Conservation (phyloP, 2,888 invertebrate genomes). For the Notodonta ziczac region DNA sequence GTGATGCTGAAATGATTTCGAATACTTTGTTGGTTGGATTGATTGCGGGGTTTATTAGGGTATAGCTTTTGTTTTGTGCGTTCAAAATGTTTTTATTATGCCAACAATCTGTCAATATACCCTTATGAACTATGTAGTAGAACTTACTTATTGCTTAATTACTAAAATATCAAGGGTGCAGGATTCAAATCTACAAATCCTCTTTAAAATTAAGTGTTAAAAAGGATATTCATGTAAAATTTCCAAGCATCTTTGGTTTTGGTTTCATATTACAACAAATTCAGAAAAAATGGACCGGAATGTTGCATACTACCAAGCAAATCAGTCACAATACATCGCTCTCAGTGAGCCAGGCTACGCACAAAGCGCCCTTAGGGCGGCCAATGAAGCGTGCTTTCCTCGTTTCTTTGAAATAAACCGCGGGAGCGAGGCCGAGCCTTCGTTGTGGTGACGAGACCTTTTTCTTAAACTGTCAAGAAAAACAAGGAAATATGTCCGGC, state of each 20-base stretch:
- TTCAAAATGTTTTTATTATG: too few relatives aligned
- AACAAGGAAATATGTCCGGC: not conserved
- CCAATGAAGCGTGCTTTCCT: not conserved
- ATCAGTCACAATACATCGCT: constrained; percentile 19
- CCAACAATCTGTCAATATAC: too few relatives aligned
- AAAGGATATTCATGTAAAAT: too few relatives aligned
- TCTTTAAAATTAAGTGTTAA: too few relatives aligned
- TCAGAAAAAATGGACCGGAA: not conserved
- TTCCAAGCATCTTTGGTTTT: not conserved
- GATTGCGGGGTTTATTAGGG: too few relatives aligned
- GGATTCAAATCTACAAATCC: too few relatives aligned
- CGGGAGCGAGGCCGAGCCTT: not conserved
- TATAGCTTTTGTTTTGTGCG: too few relatives aligned
- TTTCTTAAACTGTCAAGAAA: not conserved
- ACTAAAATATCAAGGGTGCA: too few relatives aligned
- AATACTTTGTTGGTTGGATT: not conserved
- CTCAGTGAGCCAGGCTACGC: constrained; percentile 8
- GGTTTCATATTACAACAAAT: not conserved
- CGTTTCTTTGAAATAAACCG: constrained; percentile 15
- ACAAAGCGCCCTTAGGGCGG: constrained; percentile 1
- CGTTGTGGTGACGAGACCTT: not conserved
- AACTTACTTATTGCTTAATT: too few relatives aligned
- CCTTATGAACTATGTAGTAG: too few relatives aligned
- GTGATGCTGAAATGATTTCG: not conserved
- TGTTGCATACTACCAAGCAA: not conserved